Evolutionary conservation across 2,797 vertebrate species (phyloP).

Genomic region (Sciurus carolinensis): DNA sequence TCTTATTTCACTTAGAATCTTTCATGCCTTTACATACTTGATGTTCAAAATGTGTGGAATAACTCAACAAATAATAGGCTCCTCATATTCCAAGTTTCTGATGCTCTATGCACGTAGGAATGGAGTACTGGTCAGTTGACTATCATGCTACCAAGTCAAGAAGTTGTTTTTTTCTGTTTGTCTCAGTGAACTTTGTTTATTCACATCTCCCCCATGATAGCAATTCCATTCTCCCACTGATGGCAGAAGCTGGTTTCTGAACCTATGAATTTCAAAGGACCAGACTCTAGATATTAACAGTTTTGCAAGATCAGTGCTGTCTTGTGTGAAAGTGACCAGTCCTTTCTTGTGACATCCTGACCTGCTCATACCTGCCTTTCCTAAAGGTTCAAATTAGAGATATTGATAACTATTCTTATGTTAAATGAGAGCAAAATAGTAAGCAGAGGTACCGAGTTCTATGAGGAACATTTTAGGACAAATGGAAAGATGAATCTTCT

Average conservation of each 20-base stretch:
- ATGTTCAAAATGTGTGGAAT: neutral
- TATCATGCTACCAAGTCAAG: neutral
- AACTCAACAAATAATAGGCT: neutral
- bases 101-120: neutral
- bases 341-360: neutral
- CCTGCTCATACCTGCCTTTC: neutral
- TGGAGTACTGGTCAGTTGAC: neutral
- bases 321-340: neutral
- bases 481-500: neutral
- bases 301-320: neutral
- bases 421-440: constrained; percentile 4
- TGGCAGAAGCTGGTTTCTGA: constrained; percentile 31
- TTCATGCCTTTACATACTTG: neutral
- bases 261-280: neutral
- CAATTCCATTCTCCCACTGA: neutral
- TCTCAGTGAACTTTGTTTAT: neutral
- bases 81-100: neutral
- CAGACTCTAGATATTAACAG: neutral
- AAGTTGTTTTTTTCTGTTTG: neutral
- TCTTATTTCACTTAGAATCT: neutral
- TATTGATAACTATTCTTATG: neutral
- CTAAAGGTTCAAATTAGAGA: neutral
- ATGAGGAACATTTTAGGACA: constrained; percentile 1
- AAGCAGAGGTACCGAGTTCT: neutral
- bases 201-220: neutral